A percentile compares a stretch with the other conserved stretches of the same genome.
phyloP scores from a whole-genome alignment of 2,113 vertebrate genomes.

The Regulus satrapa region DNA sequence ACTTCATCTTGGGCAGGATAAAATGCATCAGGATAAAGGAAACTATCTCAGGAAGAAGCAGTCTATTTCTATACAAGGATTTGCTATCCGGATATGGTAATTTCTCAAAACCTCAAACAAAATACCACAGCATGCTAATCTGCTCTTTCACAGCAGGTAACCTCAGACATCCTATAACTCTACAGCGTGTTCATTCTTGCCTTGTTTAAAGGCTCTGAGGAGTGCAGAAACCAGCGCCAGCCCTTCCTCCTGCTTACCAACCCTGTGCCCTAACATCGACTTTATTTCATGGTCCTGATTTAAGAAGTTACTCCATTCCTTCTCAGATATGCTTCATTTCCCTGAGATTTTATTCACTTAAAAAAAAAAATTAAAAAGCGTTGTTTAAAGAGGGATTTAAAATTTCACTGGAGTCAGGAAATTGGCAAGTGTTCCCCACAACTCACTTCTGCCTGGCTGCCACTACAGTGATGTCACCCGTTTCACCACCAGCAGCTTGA shows the following conservation, averaged over 20 bases:
- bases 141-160: constrained; percentile 34
- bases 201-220: neutral
- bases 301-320: neutral
- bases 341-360: neutral
- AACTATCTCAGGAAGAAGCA: neutral
- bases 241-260: neutral
- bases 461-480: neutral
- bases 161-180: neutral
- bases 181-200: neutral
- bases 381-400: neutral
- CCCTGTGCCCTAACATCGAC: fast-evolving
- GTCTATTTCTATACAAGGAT: neutral
- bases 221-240: neutral
- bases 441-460: neutral
- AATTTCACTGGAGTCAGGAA: neutral
- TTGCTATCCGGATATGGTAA: neutral
- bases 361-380: neutral
- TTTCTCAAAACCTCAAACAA: constrained; percentile 18
- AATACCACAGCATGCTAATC: constrained; percentile 38
- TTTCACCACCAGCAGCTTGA: neutral
- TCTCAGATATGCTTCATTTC: neutral
- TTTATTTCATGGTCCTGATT: neutral
- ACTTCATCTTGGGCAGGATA: neutral
- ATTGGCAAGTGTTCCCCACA: neutral
- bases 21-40: neutral